A percentile compares a stretch with the other conserved stretches of the same genome.
These are phyloP conservation scores for Leucania comma DNA, from an alignment of 2,888 invertebrate genomes.

Conservation along the genomic window DNA sequence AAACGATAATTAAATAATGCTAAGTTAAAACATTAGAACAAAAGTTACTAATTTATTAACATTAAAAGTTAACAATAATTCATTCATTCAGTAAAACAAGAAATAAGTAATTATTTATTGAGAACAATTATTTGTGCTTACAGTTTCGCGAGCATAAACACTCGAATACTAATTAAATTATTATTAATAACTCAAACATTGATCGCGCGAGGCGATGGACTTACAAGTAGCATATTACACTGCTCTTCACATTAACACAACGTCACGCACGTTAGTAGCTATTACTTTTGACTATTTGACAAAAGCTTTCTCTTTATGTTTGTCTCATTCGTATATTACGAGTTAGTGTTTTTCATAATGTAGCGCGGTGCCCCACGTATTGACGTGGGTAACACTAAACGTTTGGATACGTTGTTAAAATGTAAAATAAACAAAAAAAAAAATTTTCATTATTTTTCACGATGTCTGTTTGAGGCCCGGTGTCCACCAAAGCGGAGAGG, in stretches of 20 bases:
- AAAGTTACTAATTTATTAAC: background rate
- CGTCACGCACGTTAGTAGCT: no score
- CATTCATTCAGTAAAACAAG: constrained; percentile 6
- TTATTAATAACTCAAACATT: background rate
- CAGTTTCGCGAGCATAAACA: background rate
- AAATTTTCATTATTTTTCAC: background rate
- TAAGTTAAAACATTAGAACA: background rate
- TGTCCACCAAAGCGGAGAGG: no score
- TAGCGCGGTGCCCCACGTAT: no score
- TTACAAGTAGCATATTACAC: background rate
- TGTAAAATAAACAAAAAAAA: background rate
- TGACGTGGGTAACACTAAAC: no score
- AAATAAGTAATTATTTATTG: constrained; percentile 4
- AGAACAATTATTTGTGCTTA: background rate
- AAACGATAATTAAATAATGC: constrained; percentile 1
- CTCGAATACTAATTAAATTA: background rate
- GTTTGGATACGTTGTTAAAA: background rate
- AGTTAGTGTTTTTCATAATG: no score
- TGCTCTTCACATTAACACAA: no score
- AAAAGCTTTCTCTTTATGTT: no score
- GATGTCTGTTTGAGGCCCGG: no score
- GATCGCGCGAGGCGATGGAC: background rate
- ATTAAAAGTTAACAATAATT: constrained; percentile 13
- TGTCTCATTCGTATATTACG: no score
- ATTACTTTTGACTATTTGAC: no score